Percentiles rank a stretch among this genome's conserved stretches.
phyloP scores from a whole-genome alignment of 2,888 invertebrate species.

The Netelia fuscicornis region DNA sequence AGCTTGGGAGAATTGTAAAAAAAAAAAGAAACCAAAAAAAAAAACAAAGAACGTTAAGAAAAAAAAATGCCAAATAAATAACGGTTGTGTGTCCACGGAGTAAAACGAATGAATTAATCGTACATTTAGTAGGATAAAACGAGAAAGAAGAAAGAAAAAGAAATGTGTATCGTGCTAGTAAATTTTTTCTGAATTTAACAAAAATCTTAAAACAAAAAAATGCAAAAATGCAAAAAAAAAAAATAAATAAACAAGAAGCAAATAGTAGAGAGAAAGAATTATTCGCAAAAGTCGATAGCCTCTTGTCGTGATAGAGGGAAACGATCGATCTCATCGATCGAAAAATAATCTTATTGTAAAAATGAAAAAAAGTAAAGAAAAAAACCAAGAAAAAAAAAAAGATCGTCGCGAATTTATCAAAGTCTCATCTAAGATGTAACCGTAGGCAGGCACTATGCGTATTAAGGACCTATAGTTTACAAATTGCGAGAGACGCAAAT shows the following conservation, averaged over 20 bases:
- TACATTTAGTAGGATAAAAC: conserved; percentile 46
- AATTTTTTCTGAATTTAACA: conserved; percentile 41
- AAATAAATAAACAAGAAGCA: conserved; percentile 4
- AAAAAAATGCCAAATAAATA: conserved; percentile 66
- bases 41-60: conserved; percentile 23
- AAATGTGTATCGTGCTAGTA: conserved; percentile 48
- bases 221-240: conserved; percentile 1
- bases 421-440: conserved; percentile 59
- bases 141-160: neutral
- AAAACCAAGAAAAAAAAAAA: conserved; percentile 10
- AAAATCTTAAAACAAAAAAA: conserved; percentile 26
- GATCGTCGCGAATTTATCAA: conserved; percentile 44
- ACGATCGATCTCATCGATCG: neutral
- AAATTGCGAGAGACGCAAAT: conserved; percentile 32
- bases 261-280: conserved; percentile 15
- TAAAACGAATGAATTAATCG: conserved; percentile 56
- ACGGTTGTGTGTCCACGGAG: conserved; percentile 62
- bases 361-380: conserved; percentile 2
- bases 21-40: neutral
- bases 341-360: conserved; percentile 33
- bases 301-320: neutral
- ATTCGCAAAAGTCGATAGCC: neutral
- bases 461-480: conserved; percentile 64
- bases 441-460: conserved; percentile 65
- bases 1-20: conserved; percentile 45